phyloP scores from a whole-genome alignment of 2,113 vertebrate species.

The Ceyx melanurus region DNA sequence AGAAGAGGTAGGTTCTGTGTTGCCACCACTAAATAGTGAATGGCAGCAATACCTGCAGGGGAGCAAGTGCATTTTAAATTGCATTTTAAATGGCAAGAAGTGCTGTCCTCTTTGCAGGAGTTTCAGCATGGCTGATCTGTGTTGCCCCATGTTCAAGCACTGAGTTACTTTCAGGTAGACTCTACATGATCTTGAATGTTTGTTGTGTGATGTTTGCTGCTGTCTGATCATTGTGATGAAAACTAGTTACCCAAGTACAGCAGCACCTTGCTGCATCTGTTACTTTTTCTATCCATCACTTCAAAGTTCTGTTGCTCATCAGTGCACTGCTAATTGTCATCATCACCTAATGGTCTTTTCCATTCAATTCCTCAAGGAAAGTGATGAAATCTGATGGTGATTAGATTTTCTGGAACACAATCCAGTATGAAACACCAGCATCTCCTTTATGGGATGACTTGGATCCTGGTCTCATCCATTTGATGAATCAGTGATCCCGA shows the following conservation, averaged over 20 bases:
- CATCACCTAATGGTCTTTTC: not conserved
- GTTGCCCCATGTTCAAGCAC: not conserved
- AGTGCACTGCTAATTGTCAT: not conserved
- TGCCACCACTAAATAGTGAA: not conserved
- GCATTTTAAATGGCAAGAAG: not conserved
- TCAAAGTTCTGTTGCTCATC: not conserved
- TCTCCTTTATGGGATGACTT: not conserved
- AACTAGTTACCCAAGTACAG: not conserved
- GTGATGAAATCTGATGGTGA: not conserved
- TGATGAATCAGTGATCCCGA: not conserved
- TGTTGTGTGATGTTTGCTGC: not conserved
- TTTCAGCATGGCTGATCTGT: not conserved
- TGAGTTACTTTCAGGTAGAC: not conserved
- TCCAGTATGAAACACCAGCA: not conserved
- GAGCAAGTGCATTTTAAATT: rapidly evolving
- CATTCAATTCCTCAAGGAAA: not conserved
- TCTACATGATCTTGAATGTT: not conserved
- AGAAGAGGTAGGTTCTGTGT: not conserved
- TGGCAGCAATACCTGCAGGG: not conserved
- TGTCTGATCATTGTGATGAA: not conserved
- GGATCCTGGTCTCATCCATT: not conserved
- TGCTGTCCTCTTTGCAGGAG: not conserved
- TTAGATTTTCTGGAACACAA: not conserved
- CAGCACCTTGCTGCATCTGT: not conserved
- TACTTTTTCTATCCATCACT: not conserved